These are phyloP conservation scores for Elysia chlorotica DNA, from an alignment of 1,140 invertebrate species.

Conservation along the genomic window DNA sequence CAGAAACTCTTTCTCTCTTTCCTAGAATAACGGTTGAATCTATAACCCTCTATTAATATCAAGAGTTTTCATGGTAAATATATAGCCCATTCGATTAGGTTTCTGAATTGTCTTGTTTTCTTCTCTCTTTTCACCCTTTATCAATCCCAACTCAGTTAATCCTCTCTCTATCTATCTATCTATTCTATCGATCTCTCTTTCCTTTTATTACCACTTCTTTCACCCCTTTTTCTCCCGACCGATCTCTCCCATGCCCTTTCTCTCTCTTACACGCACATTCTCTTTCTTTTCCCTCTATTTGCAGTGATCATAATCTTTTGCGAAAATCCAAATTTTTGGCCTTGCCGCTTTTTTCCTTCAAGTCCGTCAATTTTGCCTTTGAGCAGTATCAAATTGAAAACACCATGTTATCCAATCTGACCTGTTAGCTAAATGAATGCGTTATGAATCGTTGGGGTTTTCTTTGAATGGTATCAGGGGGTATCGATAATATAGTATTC, in stretches of 20 bases:
- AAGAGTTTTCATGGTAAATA: neutral
- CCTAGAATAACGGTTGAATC: neutral
- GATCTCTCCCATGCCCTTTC: neutral
- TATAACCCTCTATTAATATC: neutral
- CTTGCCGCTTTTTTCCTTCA: neutral
- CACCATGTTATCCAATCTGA: neutral
- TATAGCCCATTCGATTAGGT: neutral
- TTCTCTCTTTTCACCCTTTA: neutral
- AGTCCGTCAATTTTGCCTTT: neutral
- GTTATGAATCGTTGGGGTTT: neutral
- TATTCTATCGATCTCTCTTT: neutral
- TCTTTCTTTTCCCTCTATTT: neutral
- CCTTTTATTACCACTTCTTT: neutral
- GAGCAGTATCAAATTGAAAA: neutral
- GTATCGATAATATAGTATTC: neutral
- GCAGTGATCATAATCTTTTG: too few relatives aligned
- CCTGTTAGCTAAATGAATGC: neutral
- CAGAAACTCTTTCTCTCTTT: neutral
- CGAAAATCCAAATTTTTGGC: neutral
- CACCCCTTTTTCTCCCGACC: neutral
- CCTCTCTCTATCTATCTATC: neutral
- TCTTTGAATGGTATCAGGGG: neutral
- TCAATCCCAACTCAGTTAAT: neutral
- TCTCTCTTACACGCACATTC: neutral
- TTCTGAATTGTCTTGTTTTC: neutral